phyloP scores from a whole-genome alignment of 2,888 invertebrate genomes.

The Eupeodes luniger region DNA sequence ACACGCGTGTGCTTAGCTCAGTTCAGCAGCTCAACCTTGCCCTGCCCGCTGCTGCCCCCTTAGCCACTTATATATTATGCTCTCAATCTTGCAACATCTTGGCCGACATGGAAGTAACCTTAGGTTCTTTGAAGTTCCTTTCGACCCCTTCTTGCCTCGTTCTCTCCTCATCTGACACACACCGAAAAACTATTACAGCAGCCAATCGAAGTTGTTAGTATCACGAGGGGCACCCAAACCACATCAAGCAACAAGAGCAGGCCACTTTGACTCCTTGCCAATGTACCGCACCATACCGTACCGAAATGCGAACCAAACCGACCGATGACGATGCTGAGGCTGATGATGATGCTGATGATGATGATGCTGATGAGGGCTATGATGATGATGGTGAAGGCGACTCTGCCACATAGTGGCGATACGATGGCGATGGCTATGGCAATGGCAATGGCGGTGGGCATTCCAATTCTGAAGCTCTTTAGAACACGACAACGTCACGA shows the following conservation, averaged over 20 bases:
- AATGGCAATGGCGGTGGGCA: not conserved
- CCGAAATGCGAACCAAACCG: not conserved
- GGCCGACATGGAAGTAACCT: constrained; percentile 55
- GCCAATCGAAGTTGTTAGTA: constrained; percentile 64
- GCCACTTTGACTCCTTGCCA: constrained; percentile 66
- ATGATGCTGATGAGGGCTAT: not conserved
- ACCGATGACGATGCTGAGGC: constrained; percentile 2
- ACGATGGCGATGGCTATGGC: not conserved
- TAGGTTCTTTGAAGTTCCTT: not conserved
- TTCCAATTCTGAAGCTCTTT: constrained; percentile 36
- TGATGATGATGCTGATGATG: not conserved
- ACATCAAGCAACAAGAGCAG: constrained; percentile 63
- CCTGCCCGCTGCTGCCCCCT: not conserved
- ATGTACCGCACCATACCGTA: constrained; percentile 13
- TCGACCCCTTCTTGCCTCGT: too few species aligned
- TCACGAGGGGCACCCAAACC: constrained; percentile 54
- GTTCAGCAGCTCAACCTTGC: not conserved
- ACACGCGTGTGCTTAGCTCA: constrained; percentile 42
- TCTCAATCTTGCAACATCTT: constrained; percentile 58
- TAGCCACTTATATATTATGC: constrained; percentile 36
- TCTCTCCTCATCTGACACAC: not conserved
- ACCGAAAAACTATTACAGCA: constrained; percentile 33
- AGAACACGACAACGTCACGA: constrained; percentile 76
- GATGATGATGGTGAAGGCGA: not conserved
- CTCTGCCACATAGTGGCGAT: not conserved